A percentile compares a stretch with the other conserved stretches of the same genome.
phyloP scores from a whole-genome alignment of 2,888 invertebrate species.

The Ophraella communa region DNA sequence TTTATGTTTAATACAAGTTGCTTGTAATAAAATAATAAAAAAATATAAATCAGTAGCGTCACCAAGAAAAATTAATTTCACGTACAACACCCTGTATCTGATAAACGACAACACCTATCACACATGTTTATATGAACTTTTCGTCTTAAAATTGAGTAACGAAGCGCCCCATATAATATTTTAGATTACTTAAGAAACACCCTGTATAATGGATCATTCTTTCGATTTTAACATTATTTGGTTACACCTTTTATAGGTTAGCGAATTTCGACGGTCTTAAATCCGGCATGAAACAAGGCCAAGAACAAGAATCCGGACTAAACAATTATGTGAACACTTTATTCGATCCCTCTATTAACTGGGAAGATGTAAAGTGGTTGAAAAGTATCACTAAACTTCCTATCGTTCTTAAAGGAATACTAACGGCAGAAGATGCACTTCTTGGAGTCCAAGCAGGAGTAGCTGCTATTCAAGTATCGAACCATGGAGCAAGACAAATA shows the following conservation, averaged over 20 bases:
- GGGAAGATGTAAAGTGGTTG: slow-evolving; percentile 89
- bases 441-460: slow-evolving; percentile 77
- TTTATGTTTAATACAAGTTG: too few relatives aligned
- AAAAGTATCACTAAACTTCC: slow-evolving; percentile 79
- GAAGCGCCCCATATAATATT: too few relatives aligned
- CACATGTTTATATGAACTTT: too few relatives aligned
- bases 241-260: slow-evolving; percentile 67
- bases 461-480: slow-evolving; percentile 85
- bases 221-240: too few relatives aligned
- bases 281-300: slow-evolving; percentile 41
- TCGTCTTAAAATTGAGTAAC: too few relatives aligned
- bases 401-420: slow-evolving; percentile 84
- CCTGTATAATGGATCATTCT: too few relatives aligned
- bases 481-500: slow-evolving; percentile 91
- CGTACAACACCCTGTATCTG: too few relatives aligned
- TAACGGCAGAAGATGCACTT: slow-evolving; percentile 85
- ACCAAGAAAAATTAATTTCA: too few relatives aligned
- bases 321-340: slow-evolving; percentile 78
- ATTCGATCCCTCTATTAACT: slow-evolving; percentile 82
- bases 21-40: too few relatives aligned
- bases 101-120: too few relatives aligned
- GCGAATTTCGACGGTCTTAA: slow-evolving; percentile 77
- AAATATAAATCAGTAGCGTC: too few relatives aligned
- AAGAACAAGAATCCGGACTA: slow-evolving; percentile 70
- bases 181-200: too few relatives aligned